These are phyloP conservation scores for Hemitrygon akajei DNA, from an alignment of 2,797 vertebrate species.

Conservation along the genomic window DNA sequence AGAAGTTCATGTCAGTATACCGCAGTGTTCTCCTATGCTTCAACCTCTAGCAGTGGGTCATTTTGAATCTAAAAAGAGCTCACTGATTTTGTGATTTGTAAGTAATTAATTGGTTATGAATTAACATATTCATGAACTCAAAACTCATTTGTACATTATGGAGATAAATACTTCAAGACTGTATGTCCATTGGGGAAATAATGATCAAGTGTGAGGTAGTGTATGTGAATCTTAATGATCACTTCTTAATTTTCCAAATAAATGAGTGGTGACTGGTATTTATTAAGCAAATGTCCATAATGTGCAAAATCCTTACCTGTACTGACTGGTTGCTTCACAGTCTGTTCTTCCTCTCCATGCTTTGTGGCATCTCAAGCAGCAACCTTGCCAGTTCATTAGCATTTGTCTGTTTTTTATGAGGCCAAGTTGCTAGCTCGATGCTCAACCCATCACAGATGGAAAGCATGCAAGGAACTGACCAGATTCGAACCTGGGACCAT, in stretches of 20 bases:
- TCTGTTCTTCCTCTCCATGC: no score
- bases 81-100: background rate
- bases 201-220: background rate
- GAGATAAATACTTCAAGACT: background rate
- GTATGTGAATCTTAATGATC: background rate
- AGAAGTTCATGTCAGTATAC: no score
- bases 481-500: no score
- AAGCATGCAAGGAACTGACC: no score
- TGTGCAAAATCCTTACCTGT: background rate
- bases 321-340: no score
- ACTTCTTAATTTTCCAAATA: background rate
- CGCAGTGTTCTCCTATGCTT: no score
- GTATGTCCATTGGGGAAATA: background rate
- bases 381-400: no score
- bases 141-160: background rate
- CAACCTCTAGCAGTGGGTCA: background rate
- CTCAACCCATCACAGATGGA: no score
- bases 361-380: no score
- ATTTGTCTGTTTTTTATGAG: no score
- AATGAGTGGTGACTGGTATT: background rate
- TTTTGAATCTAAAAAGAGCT: background rate
- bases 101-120: background rate
- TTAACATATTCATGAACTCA: background rate
- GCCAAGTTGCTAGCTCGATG: no score
- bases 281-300: background rate